A percentile compares a stretch with the other conserved stretches of the same genome.
phyloP scores from a whole-genome alignment of 2,797 vertebrate genomes.

The Danio tinwini region DNA sequence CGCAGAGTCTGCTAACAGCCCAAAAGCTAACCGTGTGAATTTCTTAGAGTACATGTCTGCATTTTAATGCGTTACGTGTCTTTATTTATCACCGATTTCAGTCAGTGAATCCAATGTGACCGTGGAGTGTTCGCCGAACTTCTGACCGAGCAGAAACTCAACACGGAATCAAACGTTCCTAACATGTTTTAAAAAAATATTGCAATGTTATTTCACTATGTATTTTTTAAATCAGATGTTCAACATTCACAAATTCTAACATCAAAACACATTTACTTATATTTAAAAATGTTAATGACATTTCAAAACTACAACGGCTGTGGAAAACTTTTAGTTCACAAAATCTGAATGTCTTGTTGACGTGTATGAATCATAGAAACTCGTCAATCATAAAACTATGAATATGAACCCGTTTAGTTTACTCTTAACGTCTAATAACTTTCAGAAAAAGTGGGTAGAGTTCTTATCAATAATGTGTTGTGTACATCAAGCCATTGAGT shows the following conservation, averaged over 20 bases:
- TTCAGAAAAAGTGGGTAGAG: too few species aligned
- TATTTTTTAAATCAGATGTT: background rate
- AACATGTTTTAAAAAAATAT: slow-evolving; percentile 17
- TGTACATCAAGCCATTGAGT: too few species aligned
- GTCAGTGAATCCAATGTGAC: slow-evolving; percentile 49
- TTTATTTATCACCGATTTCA: background rate
- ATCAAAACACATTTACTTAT: background rate
- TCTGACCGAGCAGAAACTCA: slow-evolving; percentile 63
- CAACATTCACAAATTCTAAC: background rate
- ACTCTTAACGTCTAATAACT: too few species aligned
- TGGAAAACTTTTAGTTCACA: background rate
- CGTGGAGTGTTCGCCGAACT: background rate
- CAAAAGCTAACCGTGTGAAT: slow-evolving; percentile 49
- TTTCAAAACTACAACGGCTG: background rate
- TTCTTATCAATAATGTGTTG: too few species aligned
- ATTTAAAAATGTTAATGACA: background rate
- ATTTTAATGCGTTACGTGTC: background rate
- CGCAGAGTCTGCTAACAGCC: slow-evolving; percentile 44
- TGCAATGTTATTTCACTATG: background rate
- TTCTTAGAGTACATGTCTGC: slow-evolving; percentile 65
- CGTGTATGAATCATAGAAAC: too few species aligned
- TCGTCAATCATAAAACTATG: too few species aligned
- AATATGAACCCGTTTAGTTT: too few species aligned
- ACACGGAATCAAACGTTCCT: slow-evolving; percentile 64
- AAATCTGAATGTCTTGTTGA: too few species aligned